A percentile compares a stretch with the other conserved stretches of the same genome.
phyloP scores from a whole-genome alignment of 1,140 invertebrate genomes.

The Drosophila ercepeae region DNA sequence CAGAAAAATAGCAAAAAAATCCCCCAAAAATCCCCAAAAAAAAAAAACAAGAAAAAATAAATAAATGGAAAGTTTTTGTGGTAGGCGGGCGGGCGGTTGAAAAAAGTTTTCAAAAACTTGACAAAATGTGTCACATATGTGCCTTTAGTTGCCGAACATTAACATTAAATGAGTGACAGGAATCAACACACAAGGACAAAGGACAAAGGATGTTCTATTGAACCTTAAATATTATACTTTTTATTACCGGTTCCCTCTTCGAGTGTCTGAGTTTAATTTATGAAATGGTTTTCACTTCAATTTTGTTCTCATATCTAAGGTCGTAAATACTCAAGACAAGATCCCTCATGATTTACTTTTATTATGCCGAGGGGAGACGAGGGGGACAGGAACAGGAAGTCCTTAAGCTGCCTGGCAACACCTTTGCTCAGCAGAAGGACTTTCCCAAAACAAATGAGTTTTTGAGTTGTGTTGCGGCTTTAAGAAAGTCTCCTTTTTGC shows the following conservation, averaged over 20 bases:
- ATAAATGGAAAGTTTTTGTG: conserved; percentile 48
- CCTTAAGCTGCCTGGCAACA: conserved; percentile 30
- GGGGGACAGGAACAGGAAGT: conserved; percentile 16
- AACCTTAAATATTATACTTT: neutral
- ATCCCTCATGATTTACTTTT: neutral
- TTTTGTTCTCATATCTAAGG: neutral
- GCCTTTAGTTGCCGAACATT: conserved; percentile 53
- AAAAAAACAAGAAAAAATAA: conserved; percentile 5
- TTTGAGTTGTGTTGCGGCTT: too few relatives aligned
- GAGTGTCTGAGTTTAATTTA: neutral
- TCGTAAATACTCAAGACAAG: neutral
- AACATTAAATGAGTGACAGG: conserved; percentile 75
- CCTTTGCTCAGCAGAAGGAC: conserved; percentile 4
- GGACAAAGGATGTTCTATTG: conserved; percentile 18
- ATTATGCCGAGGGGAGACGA: neutral
- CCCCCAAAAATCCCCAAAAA: too few relatives aligned
- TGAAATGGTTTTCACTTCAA: neutral
- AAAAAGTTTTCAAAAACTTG: conserved; percentile 74
- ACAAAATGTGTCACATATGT: conserved; percentile 61
- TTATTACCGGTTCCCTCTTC: neutral
- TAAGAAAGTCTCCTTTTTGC: too few relatives aligned
- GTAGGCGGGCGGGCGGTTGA: conserved; percentile 44
- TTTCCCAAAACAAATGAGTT: conserved; percentile 27
- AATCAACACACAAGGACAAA: conserved; percentile 45
- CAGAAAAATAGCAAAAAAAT: neutral